These are phyloP conservation scores for Synergus itoensis DNA, from an alignment of 2,888 invertebrate genomes.

Conservation along the genomic window DNA sequence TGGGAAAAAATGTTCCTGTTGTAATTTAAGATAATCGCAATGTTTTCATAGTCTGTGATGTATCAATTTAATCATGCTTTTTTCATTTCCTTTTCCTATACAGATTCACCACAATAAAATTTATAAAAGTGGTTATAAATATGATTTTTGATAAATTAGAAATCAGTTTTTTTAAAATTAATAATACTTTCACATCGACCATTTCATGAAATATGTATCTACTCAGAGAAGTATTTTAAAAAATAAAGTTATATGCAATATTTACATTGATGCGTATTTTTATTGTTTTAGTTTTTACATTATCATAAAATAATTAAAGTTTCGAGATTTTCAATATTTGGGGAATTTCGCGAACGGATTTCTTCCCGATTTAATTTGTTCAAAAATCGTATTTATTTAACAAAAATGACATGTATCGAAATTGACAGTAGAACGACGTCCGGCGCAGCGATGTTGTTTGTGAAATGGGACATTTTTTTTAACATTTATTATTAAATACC, in stretches of 20 bases:
- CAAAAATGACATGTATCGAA: background rate
- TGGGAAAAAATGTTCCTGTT: constrained; percentile 43
- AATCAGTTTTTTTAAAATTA: background rate
- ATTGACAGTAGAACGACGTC: constrained; percentile 49
- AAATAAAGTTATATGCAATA: constrained; percentile 29
- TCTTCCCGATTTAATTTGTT: background rate
- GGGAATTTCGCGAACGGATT: no score
- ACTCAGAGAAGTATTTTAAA: constrained; percentile 20
- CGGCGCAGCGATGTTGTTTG: constrained; percentile 45
- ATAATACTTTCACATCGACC: background rate
- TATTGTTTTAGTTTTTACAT: background rate
- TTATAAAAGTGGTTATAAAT: no score
- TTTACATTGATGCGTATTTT: background rate
- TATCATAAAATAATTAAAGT: no score
- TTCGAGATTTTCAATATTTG: no score
- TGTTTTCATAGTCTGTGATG: background rate
- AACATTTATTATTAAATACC: no score
- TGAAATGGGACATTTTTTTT: constrained; percentile 47
- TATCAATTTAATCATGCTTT: background rate
- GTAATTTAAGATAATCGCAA: constrained; percentile 15
- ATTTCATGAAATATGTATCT: constrained; percentile 25
- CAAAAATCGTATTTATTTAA: no score
- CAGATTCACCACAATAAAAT: background rate
- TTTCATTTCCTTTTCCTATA: background rate
- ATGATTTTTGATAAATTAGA: background rate